Percentiles rank a stretch among this genome's conserved stretches.
Conservation (phyloP, 2,888 invertebrate genomes). For the Theristus sp. region DNA sequence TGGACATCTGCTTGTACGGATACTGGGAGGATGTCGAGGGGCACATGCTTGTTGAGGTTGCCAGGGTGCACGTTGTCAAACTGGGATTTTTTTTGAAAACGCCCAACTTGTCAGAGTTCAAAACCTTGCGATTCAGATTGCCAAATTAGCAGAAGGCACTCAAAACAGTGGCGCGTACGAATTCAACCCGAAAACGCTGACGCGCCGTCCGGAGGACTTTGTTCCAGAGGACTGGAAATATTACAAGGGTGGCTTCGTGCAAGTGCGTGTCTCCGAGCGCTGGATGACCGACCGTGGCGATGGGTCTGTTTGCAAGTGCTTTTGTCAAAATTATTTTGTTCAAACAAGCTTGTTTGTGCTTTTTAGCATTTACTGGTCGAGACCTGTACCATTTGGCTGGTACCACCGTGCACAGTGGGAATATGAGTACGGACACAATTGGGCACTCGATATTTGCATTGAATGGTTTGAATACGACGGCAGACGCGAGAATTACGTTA, state of each 20-base stretch:
- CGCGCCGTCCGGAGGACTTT: constrained; percentile 8
- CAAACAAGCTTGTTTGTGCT: neutral
- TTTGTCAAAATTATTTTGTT: neutral
- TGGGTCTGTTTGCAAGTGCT: neutral
- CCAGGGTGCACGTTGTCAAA: too few relatives aligned
- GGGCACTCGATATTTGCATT: constrained; percentile 64
- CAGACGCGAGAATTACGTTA: constrained; percentile 16
- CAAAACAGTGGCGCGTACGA: constrained; percentile 13
- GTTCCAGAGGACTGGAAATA: constrained; percentile 13
- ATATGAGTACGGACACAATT: constrained; percentile 51
- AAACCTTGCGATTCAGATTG: neutral
- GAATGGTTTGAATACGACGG: constrained; percentile 51
- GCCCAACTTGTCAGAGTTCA: neutral
- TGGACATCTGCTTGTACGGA: constrained; percentile 14
- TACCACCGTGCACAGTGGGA: constrained; percentile 78
- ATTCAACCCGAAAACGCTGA: constrained; percentile 12
- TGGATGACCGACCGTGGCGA: constrained; percentile 8
- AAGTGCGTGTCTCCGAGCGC: constrained; percentile 12
- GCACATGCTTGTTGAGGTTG: constrained; percentile 3
- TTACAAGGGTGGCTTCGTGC: constrained; percentile 14
- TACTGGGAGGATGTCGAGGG: constrained; percentile 17
- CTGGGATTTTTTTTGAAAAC: neutral
- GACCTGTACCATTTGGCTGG: constrained; percentile 75
- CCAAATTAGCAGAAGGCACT: neutral
- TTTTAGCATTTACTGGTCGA: constrained; percentile 50